Evolutionary conservation across 2,888 invertebrate species (phyloP).

Genomic region (Tromatobia lineatoria): DNA sequence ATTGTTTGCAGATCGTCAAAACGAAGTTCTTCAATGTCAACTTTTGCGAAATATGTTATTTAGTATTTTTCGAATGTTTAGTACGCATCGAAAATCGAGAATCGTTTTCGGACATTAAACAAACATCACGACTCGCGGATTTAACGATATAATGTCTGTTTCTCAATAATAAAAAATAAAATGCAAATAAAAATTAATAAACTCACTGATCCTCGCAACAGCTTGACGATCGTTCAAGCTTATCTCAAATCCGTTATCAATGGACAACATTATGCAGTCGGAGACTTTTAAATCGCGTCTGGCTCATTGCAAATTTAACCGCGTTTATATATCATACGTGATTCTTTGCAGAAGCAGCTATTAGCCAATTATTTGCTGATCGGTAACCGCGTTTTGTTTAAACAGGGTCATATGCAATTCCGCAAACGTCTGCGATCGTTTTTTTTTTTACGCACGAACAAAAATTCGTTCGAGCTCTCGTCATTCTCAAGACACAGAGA

Average conservation of each 20-base stretch:
- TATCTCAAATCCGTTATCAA: constrained; percentile 75
- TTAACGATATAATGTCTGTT: no score
- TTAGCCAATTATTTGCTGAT: constrained; percentile 61
- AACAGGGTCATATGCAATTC: constrained; percentile 56
- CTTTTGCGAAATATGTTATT: no score
- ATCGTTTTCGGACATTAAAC: no score
- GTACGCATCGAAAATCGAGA: no score
- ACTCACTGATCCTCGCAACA: constrained; percentile 73
- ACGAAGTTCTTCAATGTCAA: no score
- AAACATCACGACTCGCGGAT: no score
- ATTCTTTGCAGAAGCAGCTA: constrained; percentile 26
- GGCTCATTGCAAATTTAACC: constrained; percentile 21
- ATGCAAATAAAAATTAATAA: not conserved
- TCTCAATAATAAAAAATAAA: not conserved
- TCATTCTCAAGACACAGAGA: not conserved
- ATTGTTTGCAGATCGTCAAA: no score
- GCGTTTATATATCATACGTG: constrained; percentile 45
- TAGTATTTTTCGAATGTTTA: no score
- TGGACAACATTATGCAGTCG: constrained; percentile 66
- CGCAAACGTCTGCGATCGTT: constrained; percentile 55
- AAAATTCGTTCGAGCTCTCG: not conserved
- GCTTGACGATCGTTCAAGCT: constrained; percentile 69
- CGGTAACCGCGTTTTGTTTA: constrained; percentile 45
- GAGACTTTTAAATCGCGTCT: constrained; percentile 53
- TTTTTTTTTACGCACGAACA: constrained; percentile 14